Evolutionary conservation across 2,888 invertebrate genomes (phyloP), one percentile per base, ranked within the genome.

Genomic region (Bruchidius siliquastri): DNA sequence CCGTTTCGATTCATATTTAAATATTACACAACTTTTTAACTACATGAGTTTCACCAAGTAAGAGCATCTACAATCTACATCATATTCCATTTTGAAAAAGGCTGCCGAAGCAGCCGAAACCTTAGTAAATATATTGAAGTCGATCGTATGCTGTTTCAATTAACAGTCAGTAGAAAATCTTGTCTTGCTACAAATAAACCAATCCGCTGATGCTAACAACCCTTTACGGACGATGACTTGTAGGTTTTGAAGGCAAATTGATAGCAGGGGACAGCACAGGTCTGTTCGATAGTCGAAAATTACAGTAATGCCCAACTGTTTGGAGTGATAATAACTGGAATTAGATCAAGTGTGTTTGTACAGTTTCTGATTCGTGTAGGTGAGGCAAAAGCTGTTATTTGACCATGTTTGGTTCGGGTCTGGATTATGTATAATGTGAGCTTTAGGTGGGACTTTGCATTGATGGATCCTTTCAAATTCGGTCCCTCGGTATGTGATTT

Each of bases 191-290:
- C 26, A 26, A 26, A 26, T 8, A 26, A 26, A 26, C 26, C 26
- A 26, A 26, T 26, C 26, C 26, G 8, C 26, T 26, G 26, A 26
- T 26, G 26, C 26, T 49, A 49, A 32, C 30, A 71, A 71, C 71
- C 71, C 71, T 71, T 71, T 71, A 71, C 20, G 4, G 71, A 71
- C 26, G 20, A 71, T 71, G 71, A 71, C 71, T 71, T 71, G 26
- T 30, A 49, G 21, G 20, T 71, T 71, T 71, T 13, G 13, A 18
- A 49, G 18, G 49, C 49, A 18, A 49, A 49, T 49, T 49, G 49
- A 49, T 49, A 49, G 49, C 30, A 13, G 49, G 49, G 18, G 49
- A 49, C 49, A 49, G 49, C 6, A 49, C 3, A 49, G 49, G 49
- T 13, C 49, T 8, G 18, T 49, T 49, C 49, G 49, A 49, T 49